phyloP scores from a whole-genome alignment of 2,888 invertebrate genomes.

The Sipha maydis region DNA sequence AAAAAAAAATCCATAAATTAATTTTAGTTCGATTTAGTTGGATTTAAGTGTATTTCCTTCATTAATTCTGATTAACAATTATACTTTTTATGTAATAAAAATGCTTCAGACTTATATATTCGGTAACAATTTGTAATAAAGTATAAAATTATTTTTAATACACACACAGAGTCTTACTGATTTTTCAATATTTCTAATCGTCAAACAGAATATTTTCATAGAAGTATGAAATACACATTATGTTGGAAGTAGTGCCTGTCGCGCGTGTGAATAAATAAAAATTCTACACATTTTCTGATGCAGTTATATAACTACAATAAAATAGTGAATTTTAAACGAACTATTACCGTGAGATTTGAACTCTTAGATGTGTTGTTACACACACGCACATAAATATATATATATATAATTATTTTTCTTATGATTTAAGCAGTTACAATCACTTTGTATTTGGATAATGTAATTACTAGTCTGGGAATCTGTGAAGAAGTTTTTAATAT shows the following conservation, averaged over 20 bases:
- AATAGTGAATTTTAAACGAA: background rate
- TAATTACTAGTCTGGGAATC: slow-evolving; percentile 59
- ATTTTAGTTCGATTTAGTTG: too few relatives aligned
- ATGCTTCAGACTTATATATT: too few relatives aligned
- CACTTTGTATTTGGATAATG: slow-evolving; percentile 55
- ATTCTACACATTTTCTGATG: background rate
- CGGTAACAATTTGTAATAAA: too few relatives aligned
- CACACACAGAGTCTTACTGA: background rate
- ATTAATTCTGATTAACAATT: too few relatives aligned
- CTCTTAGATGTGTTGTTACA: background rate
- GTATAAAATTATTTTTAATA: background rate
- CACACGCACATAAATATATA: background rate
- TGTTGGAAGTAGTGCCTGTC: background rate
- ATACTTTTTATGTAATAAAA: too few relatives aligned
- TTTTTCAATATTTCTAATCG: background rate
- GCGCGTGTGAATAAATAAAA: background rate
- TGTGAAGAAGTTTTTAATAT: slow-evolving; percentile 51
- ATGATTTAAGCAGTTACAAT: slow-evolving; percentile 48
- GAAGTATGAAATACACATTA: background rate
- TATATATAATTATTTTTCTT: slow-evolving; percentile 28
- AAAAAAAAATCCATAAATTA: too few relatives aligned
- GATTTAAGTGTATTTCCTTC: too few relatives aligned
- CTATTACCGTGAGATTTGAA: slow-evolving; percentile 34
- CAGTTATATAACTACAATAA: background rate
- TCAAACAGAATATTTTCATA: background rate